phyloP scores from a whole-genome alignment of 2,113 vertebrate genomes.

The Tachysurus vachellii region DNA sequence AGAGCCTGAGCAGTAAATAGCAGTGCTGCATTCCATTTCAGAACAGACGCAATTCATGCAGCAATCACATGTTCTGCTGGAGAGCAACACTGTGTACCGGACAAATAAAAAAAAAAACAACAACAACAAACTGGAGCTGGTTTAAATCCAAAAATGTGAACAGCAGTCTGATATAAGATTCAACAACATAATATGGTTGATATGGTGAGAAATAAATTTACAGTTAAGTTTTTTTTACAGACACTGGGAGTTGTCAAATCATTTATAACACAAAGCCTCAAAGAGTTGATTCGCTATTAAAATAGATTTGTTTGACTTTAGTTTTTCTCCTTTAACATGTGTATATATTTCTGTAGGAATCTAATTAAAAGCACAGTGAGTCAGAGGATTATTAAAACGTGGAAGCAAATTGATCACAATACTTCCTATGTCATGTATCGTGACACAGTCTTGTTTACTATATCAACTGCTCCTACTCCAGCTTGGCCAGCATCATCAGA shows the following conservation, averaged over 20 bases:
- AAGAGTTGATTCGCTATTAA: not conserved
- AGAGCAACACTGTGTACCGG: not conserved
- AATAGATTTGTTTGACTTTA: not conserved
- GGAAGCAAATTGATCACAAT: not conserved
- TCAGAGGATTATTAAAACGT: not conserved
- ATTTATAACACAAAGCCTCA: not conserved
- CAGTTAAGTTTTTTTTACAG: too few relatives aligned
- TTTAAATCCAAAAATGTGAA: too few relatives aligned
- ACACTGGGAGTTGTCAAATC: not conserved
- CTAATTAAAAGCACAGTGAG: not conserved
- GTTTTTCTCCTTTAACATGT: not conserved
- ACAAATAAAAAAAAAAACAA: not conserved
- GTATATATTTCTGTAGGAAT: not conserved
- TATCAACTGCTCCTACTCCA: not conserved
- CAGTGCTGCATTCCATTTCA: not conserved
- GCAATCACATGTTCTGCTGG: not conserved
- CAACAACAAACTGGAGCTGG: too few relatives aligned
- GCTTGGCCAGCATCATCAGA: not conserved
- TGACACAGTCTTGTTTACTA: not conserved
- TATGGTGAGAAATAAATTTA: not conserved
- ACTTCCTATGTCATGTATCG: not conserved
- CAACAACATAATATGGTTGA: not conserved
- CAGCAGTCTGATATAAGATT: not conserved
- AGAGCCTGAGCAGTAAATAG: slow-evolving; percentile 14
- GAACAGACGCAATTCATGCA: not conserved